Conservation (phyloP, 2,888 invertebrate species). For the Papilio demoleus region DNA sequence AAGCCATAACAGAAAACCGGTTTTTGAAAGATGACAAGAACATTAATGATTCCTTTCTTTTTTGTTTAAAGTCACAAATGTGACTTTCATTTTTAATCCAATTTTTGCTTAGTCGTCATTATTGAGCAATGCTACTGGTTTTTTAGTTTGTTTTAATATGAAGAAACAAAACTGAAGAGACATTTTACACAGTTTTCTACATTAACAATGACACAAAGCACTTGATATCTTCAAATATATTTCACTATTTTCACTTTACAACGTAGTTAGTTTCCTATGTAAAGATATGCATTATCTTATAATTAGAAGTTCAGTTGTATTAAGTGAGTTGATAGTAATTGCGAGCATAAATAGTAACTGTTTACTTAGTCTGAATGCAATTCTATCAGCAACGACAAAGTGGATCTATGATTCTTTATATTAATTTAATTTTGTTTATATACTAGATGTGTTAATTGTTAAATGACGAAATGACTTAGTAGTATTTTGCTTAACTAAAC, state of each 20-base stretch:
- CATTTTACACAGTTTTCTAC: conserved; percentile 7
- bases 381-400: neutral
- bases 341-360: neutral
- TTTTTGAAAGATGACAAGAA: conserved; percentile 20
- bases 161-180: conserved; percentile 1
- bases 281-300: neutral
- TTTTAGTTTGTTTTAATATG: neutral
- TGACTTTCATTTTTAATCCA: conserved; percentile 21
- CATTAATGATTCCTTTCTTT: conserved; percentile 20
- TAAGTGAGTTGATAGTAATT: neutral
- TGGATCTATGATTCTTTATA: too few relatives aligned
- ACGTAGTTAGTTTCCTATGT: neutral
- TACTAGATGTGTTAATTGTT: too few relatives aligned
- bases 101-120: conserved; percentile 12
- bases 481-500: neutral
- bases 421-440: too few relatives aligned
- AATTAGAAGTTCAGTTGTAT: neutral
- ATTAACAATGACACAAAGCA: neutral
- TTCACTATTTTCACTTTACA: conserved; percentile 30
- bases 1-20: conserved; percentile 17
- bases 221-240: conserved; percentile 8
- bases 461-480: too few relatives aligned
- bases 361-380: neutral
- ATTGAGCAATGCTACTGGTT: neutral
- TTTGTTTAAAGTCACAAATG: conserved; percentile 16